These are phyloP conservation scores for Orchesella cincta DNA, from an alignment of 1,140 invertebrate genomes.

Conservation along the genomic window DNA sequence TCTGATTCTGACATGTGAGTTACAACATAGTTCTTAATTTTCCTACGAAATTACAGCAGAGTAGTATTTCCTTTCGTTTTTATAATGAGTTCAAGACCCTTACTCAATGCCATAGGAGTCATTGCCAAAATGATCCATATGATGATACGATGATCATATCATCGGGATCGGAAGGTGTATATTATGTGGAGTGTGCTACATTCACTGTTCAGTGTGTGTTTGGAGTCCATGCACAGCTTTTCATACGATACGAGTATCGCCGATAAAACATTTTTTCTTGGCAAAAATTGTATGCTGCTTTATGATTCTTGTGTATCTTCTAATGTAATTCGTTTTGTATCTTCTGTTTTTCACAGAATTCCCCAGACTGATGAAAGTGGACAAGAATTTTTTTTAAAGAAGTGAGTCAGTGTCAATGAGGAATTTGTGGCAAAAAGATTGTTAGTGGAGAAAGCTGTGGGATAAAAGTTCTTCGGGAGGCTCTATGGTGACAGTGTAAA, in stretches of 20 bases:
- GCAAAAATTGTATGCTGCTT: not conserved
- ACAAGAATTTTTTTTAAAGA: not conserved
- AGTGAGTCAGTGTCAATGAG: not conserved
- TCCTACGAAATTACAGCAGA: not conserved
- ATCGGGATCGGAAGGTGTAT: too few species aligned
- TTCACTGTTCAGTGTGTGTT: too few species aligned
- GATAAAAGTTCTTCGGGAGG: not conserved
- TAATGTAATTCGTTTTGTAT: not conserved
- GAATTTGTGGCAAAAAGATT: not conserved
- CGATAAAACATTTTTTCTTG: not conserved
- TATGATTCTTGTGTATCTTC: not conserved
- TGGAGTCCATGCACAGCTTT: too few species aligned
- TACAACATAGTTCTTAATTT: not conserved
- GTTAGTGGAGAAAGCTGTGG: not conserved
- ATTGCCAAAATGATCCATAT: constrained; percentile 21
- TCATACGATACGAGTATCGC: too few species aligned
- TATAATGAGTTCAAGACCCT: constrained; percentile 4
- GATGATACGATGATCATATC: not conserved
- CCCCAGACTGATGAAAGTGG: not conserved
- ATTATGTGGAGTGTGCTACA: too few species aligned
- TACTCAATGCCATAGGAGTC: not conserved
- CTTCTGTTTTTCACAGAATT: not conserved
- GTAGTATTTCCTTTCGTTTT: not conserved
- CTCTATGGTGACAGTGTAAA: too few species aligned
- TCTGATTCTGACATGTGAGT: not conserved